phyloP scores from a whole-genome alignment of 2,797 vertebrate species.

The Sylvia borin region DNA sequence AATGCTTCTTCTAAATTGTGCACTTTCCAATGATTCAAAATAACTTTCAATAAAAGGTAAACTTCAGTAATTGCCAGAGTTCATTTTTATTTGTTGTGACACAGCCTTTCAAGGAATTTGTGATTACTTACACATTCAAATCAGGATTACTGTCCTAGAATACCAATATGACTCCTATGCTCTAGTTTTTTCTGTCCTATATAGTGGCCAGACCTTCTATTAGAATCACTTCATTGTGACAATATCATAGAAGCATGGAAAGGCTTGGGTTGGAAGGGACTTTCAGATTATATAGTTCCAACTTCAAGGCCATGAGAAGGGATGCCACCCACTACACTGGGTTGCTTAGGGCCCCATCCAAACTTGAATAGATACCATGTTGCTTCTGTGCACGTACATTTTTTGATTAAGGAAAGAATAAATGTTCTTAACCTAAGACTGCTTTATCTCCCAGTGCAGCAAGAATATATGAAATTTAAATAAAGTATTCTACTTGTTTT shows the following conservation, averaged over 20 bases:
- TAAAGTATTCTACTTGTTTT: neutral
- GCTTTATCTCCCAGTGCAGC: neutral
- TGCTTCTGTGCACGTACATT: neutral
- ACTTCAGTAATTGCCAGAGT: neutral
- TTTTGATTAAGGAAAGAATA: neutral
- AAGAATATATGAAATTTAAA: neutral
- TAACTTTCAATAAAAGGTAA: neutral
- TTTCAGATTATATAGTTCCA: neutral
- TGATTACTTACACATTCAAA: neutral
- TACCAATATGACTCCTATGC: neutral
- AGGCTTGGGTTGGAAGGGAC: neutral
- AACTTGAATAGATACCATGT: neutral
- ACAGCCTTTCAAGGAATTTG: neutral
- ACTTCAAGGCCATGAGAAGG: neutral
- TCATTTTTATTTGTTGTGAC: neutral
- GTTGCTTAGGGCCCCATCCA: neutral
- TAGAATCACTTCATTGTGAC: neutral
- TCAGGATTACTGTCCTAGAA: neutral
- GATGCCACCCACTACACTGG: accelerated
- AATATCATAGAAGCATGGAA: neutral
- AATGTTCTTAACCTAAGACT: neutral
- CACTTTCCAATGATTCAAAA: neutral
- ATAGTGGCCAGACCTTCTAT: neutral
- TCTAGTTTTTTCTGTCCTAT: neutral
- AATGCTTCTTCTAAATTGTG: neutral